phyloP scores from a whole-genome alignment of 2,888 invertebrate species.

The Boloria selene region DNA sequence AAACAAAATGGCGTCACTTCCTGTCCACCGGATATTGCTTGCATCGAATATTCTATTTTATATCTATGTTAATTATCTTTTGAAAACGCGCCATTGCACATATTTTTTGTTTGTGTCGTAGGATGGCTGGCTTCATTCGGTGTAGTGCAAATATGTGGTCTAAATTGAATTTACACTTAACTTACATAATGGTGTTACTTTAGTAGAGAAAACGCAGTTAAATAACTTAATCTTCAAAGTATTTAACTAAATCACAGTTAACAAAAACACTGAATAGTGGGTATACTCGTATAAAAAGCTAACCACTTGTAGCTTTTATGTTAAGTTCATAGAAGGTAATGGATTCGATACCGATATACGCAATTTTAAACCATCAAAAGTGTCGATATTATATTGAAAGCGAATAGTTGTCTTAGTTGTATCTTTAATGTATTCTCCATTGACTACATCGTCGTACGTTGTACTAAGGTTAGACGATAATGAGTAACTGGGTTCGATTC shows the following conservation, averaged over 20 bases:
- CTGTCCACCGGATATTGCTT: slow-evolving; percentile 66
- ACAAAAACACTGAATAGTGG: background rate
- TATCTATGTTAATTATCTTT: slow-evolving; percentile 77
- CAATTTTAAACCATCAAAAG: too few relatives aligned
- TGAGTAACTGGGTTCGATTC: too few relatives aligned
- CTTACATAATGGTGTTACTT: slow-evolving; percentile 7
- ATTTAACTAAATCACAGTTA: slow-evolving; percentile 2
- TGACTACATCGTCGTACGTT: too few relatives aligned
- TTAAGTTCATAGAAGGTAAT: too few relatives aligned
- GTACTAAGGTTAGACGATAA: too few relatives aligned
- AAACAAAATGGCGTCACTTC: slow-evolving; percentile 61
- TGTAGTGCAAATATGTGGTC: slow-evolving; percentile 26
- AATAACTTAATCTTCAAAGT: background rate
- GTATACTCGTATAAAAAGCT: too few relatives aligned
- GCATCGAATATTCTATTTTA: slow-evolving; percentile 73
- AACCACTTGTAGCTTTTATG: too few relatives aligned
- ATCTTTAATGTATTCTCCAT: too few relatives aligned
- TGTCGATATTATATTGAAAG: too few relatives aligned
- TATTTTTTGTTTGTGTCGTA: slow-evolving; percentile 17
- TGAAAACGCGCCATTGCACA: slow-evolving; percentile 52
- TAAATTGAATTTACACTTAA: slow-evolving; percentile 33
- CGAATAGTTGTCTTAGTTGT: too few relatives aligned
- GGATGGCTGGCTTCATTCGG: slow-evolving; percentile 25
- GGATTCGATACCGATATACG: too few relatives aligned
- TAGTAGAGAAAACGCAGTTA: background rate